Conservation (phyloP, 2,888 invertebrate genomes). For the Falcaria lacertinaria region DNA sequence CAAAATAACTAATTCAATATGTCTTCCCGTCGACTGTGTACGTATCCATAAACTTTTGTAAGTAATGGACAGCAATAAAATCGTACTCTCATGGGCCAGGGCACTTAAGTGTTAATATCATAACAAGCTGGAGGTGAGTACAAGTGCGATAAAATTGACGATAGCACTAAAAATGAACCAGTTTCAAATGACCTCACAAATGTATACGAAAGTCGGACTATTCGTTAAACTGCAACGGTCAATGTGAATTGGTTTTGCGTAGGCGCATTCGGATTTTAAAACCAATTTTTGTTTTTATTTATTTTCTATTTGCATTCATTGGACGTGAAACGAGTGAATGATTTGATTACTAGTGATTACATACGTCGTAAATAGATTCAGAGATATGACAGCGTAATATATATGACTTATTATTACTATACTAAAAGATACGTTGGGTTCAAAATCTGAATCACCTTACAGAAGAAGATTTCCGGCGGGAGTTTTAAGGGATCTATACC, state of each 20-base stretch:
- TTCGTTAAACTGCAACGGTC: neutral
- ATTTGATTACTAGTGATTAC: neutral
- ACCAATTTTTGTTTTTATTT: neutral
- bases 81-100: conserved; percentile 41
- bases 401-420: too few species aligned
- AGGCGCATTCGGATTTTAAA: neutral
- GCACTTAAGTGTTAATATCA: conserved; percentile 47
- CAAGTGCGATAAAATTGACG: conserved; percentile 19
- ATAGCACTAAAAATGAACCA: neutral
- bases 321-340: neutral
- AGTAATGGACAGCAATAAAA: conserved; percentile 51
- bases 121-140: conserved; percentile 33
- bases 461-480: too few species aligned
- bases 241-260: neutral
- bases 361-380: too few species aligned
- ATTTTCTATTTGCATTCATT: neutral
- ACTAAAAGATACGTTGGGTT: too few species aligned
- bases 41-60: conserved; percentile 54
- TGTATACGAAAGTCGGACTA: neutral
- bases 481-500: too few species aligned
- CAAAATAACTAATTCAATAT: conserved; percentile 9
- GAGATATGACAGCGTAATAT: too few species aligned
- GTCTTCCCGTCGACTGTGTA: conserved; percentile 17
- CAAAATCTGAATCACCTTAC: too few species aligned
- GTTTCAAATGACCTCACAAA: neutral